phyloP scores from a whole-genome alignment of 2,797 vertebrate genomes.

The Melanotaenia pygmaea region DNA sequence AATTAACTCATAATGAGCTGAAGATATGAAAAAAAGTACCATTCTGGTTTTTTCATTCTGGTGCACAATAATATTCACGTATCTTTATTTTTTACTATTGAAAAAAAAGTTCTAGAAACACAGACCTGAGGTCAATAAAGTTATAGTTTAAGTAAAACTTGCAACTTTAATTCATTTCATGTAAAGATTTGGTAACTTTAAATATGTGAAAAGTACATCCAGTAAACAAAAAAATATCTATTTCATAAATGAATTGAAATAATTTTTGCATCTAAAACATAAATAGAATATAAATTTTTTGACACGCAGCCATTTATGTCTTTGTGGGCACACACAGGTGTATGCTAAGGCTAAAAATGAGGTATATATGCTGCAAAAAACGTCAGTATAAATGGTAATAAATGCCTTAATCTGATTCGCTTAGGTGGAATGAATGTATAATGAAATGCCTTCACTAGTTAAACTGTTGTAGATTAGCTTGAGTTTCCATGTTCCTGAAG shows the following conservation, averaged over 20 bases:
- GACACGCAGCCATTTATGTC: not conserved
- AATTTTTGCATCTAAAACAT: not conserved
- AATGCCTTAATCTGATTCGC: not conserved
- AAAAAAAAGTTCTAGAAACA: no score
- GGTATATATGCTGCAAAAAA: constrained; percentile 17
- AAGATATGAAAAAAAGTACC: no score
- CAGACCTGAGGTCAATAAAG: no score
- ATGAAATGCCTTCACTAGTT: not conserved
- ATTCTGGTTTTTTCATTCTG: no score
- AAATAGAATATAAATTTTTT: not conserved
- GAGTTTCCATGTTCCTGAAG: not conserved
- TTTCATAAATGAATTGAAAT: not conserved
- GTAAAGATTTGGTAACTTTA: no score
- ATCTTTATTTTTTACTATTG: no score
- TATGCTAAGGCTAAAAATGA: constrained; percentile 10
- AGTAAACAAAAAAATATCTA: no score
- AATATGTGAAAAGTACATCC: no score
- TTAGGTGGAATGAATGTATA: not conserved
- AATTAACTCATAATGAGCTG: not conserved
- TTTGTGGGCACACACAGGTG: constrained; percentile 1
- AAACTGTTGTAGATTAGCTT: not conserved
- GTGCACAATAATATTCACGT: no score
- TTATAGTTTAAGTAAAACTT: no score
- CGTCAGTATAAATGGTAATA: not conserved
- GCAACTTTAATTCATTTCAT: no score